Evolutionary conservation across 2,888 invertebrate genomes (phyloP), one percentile per base, ranked within the genome.

Genomic region (Oasisia sp.): DNA sequence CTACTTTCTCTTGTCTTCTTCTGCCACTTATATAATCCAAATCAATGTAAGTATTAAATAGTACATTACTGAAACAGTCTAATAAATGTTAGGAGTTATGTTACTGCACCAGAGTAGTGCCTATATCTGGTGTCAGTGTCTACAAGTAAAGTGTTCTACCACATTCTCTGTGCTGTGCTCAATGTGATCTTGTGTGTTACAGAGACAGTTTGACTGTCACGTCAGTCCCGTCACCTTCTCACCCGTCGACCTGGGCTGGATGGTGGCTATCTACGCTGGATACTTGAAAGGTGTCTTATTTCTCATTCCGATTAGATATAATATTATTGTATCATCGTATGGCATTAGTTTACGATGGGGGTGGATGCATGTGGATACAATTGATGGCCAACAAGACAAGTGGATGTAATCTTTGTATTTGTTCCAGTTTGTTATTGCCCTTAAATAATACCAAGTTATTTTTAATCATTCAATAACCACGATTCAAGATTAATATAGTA

Each of bases 161-260:
- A 12, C 44, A 44, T 45, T 45, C 32, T 19, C 27, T 45, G 32
- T 58, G 45, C 45, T 50, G 74, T 74, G 91, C 8, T 44, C 38
- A 38, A 91, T 91, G 50, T 91, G 14, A 50, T 91, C 3, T 38
- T 92, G 19, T 74, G 27, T 74, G 14, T 74, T 74, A 27, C 94
- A 95, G 95, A 94, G 93, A 14, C 95, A 95, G 92, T 95, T 95
- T 94, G 95, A 95, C 93, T 95, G 95, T 92, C 93, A 94, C 58
- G 93, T 95, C 9, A 93, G 94, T 32, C 94, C 94, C 9, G 92
- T 95, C 92, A 92, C 92, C 7, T 94, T 95, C 92, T 93, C 94
- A 14, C 93, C 95, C 38, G 93, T 94, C 90, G 94, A 95, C 89
- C 94, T 95, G 14, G 94, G 94, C 32, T 95, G 95, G 94, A 95